These are phyloP conservation scores for Celastrina argiolus DNA, from an alignment of 2,888 invertebrate species.

Conservation along the genomic window DNA sequence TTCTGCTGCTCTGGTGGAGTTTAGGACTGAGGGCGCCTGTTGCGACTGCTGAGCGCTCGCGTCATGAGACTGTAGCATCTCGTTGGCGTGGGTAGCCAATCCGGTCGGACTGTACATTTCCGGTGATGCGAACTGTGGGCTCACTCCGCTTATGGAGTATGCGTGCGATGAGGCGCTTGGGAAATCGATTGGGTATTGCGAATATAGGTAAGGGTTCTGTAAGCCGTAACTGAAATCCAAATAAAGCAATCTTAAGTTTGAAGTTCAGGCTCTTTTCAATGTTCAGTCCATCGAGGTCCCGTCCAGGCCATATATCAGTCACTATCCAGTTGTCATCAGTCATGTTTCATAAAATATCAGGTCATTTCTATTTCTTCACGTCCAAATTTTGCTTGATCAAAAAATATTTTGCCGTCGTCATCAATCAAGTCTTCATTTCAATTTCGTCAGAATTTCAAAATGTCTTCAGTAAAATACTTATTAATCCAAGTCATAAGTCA, in stretches of 20 bases:
- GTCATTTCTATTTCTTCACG: too few species aligned
- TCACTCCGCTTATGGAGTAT: conserved; percentile 73
- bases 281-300: conserved; percentile 9
- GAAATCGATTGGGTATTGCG: conserved; percentile 76
- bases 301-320: background rate
- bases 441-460: too few species aligned
- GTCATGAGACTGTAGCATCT: conserved; percentile 66
- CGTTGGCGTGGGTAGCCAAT: conserved; percentile 60
- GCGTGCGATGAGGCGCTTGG: conserved; percentile 75
- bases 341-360: too few species aligned
- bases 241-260: conserved; percentile 41
- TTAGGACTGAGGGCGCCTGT: conserved; percentile 63
- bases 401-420: too few species aligned
- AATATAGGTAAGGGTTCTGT: conserved; percentile 72
- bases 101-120: conserved; percentile 70
- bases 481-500: too few species aligned
- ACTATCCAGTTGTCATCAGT: too few species aligned
- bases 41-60: conserved; percentile 74
- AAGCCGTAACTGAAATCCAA: conserved; percentile 73
- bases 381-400: too few species aligned
- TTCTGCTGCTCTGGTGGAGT: conserved; percentile 66
- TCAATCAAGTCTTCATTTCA: too few species aligned
- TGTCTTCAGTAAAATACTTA: too few species aligned
- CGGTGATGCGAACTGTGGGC: conserved; percentile 67
- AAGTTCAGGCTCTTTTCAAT: background rate